Base-by-base conservation (phyloP, 2,113 vertebrate species). In the Myanophis thanlyinensis region DNA sequence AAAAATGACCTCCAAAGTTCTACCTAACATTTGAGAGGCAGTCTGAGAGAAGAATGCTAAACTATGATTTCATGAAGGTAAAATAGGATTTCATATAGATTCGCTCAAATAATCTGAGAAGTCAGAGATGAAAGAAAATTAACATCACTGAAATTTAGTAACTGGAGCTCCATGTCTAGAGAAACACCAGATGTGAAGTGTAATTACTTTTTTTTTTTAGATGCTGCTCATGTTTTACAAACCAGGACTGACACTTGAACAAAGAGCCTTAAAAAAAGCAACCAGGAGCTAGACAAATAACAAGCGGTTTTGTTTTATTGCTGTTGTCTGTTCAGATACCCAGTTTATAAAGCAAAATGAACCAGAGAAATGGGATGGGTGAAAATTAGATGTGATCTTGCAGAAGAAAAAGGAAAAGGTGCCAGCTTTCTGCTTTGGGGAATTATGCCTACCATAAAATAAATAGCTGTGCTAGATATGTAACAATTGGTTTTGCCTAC, bases 161-260 rank as follows among this genome's bases (percentile, higher is more conserved):
- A 95, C 90, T 54, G 93, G 84, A 95, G 91, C 88, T 94, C 94
- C 0, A 0, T 85, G 85, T 95, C 92, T 88, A 91, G 3, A 95
- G 93, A 96, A 96, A 96, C 10, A 11, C 95, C 94, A 97, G 94
- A 94, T 96, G 93, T 93, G 91, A 97, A 95, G 51, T 91, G 40
- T 94, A 97, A 97, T 96, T 97, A 95, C 91, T 48, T 89, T 44
- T 73, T 56, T 56, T 6, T 3, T 1, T 27, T 54, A 89, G 96
- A 95, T 52, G 94, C 95, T 62, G 93, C 87, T 96, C 88, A 0
- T 96, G 95, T 97, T 98, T 97, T 96, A 97, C 96, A 97, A 97
- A 97, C 95, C 95, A 96, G 91, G 51, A 95, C 96, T 97, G 97
- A 97, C 95, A 95, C 92, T 56, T 87, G 91, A 97, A 97, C 95